Percentiles rank a stretch among this genome's conserved stretches.
phyloP scores from a whole-genome alignment of 2,888 invertebrate genomes.

The Phragmatobia fuliginosa region DNA sequence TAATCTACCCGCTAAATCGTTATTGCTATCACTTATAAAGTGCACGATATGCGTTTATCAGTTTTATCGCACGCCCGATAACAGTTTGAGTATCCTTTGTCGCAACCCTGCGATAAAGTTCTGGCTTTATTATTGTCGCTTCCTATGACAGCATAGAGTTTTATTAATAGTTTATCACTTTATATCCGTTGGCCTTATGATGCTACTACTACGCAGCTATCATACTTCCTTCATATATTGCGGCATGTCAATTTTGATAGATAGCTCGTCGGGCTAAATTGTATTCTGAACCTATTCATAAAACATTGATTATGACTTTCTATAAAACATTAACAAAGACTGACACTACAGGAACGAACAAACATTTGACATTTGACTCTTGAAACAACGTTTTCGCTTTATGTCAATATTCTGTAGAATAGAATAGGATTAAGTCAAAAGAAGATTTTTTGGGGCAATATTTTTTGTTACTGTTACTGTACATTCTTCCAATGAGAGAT shows the following conservation, averaged over 20 bases:
- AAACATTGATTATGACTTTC: not conserved
- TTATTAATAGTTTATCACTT: slow-evolving; percentile 42
- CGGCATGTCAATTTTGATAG: not conserved
- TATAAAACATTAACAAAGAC: not conserved
- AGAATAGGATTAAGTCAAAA: too few species aligned
- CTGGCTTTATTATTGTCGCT: slow-evolving; percentile 35
- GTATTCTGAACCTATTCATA: not conserved
- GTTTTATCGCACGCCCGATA: slow-evolving; percentile 45
- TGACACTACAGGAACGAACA: not conserved
- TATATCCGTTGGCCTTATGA: slow-evolving; percentile 45
- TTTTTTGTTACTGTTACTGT: not conserved
- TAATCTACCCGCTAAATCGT: slow-evolving; percentile 51
- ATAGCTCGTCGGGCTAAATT: not conserved
- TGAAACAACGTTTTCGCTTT: not conserved
- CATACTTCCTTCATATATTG: slow-evolving; percentile 22
- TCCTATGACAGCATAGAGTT: slow-evolving; percentile 40
- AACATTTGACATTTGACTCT: too few species aligned
- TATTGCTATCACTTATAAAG: slow-evolving; percentile 48
- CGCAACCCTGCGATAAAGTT: slow-evolving; percentile 42
- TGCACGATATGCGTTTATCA: slow-evolving; percentile 44
- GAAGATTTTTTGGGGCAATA: not conserved
- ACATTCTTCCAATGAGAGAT: not conserved
- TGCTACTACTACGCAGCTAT: slow-evolving; percentile 36
- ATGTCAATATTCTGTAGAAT: not conserved
- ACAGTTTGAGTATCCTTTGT: slow-evolving; percentile 40